phyloP scores from a whole-genome alignment of 2,113 vertebrate genomes.

The Desmodus rotundus region DNA sequence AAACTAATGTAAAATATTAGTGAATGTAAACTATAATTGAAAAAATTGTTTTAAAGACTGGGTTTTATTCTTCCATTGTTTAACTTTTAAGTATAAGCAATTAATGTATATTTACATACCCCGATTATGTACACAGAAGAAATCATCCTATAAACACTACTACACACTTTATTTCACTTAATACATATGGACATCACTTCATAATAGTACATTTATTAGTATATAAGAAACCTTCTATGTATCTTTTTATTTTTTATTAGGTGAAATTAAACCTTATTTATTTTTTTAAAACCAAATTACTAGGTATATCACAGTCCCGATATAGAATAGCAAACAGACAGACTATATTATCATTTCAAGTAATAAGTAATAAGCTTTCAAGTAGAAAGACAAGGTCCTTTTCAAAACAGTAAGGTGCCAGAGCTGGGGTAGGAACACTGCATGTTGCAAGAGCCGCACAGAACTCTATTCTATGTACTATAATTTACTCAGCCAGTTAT shows the following conservation, averaged over 20 bases:
- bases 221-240: background rate
- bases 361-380: too few relatives aligned
- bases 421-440: background rate
- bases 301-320: constrained; percentile 54
- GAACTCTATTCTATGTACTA: background rate
- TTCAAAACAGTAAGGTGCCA: constrained; percentile 24
- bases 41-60: background rate
- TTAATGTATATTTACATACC: background rate
- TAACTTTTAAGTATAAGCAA: background rate
- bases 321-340: constrained; percentile 36
- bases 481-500: background rate
- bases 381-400: constrained; percentile 31
- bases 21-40: background rate
- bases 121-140: background rate
- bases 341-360: background rate
- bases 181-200: background rate
- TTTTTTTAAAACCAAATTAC: constrained; percentile 54
- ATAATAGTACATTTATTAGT: background rate
- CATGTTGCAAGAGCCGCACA: background rate
- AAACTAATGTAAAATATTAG: background rate
- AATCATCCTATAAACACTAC: background rate
- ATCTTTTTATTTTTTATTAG: background rate
- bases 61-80: background rate
- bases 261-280: constrained; percentile 32
- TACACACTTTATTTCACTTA: background rate